Percentiles rank a stretch among this genome's conserved stretches.
phyloP scores from a whole-genome alignment of 2,888 invertebrate species.

The Leptodirus hochenwartii region DNA sequence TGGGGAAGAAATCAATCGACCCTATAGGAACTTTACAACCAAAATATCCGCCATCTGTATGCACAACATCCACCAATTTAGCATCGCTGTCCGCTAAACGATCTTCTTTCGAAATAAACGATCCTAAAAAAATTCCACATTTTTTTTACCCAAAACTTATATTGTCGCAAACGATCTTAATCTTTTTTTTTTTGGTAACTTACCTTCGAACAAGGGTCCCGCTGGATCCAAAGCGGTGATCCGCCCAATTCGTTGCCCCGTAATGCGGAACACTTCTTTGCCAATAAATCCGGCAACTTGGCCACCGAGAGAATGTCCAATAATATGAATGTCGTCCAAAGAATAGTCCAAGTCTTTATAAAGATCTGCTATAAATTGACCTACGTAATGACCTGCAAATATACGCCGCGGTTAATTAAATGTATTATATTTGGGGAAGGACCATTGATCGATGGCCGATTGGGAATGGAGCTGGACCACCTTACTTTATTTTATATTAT shows the following conservation, averaged over 20 bases:
- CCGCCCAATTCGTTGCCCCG: slow-evolving; percentile 19
- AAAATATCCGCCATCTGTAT: slow-evolving; percentile 37
- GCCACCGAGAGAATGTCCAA: slow-evolving; percentile 25
- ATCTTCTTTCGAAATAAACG: too few species aligned
- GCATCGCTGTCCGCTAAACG: slow-evolving; percentile 35
- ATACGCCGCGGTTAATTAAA: slow-evolving; percentile 1
- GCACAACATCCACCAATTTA: slow-evolving; percentile 38
- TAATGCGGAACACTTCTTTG: slow-evolving; percentile 16
- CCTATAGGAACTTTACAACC: slow-evolving; percentile 27
- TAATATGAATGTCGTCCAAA: slow-evolving; percentile 14
- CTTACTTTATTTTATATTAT: too few species aligned
- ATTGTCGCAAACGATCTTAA: too few species aligned
- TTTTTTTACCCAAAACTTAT: too few species aligned
- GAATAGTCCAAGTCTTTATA: slow-evolving; percentile 1
- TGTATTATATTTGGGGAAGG: slow-evolving; percentile 1
- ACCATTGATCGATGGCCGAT: too few species aligned
- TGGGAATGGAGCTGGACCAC: too few species aligned
- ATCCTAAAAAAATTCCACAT: too few species aligned
- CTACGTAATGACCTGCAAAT: slow-evolving; percentile 5
- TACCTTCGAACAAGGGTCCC: slow-evolving; percentile 27
- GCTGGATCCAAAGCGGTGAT: slow-evolving; percentile 35
- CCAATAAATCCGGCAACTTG: slow-evolving; percentile 38
- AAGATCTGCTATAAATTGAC: slow-evolving; percentile 4
- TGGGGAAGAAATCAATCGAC: slow-evolving; percentile 35
- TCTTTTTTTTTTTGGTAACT: too few species aligned